Base-by-base conservation (phyloP, 2,797 vertebrate genomes). In the Labeo calbasu region DNA sequence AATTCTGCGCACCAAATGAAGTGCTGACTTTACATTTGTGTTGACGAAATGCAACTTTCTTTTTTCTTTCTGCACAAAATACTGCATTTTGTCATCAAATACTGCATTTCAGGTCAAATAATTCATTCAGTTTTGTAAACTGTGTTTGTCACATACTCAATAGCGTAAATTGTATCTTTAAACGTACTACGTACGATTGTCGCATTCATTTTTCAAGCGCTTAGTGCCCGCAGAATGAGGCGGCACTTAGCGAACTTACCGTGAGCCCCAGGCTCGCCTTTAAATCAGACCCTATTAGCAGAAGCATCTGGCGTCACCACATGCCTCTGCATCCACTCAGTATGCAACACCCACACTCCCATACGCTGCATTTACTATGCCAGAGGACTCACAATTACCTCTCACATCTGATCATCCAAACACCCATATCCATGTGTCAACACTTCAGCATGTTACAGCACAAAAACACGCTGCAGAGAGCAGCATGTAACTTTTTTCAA, bases 221-320 rank as follows among this genome's bases (percentile, higher is more conserved):
- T 77, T 43, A n/a, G 50, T 23, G 51, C 23, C 51, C 65, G 81
- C 28, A 53, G 51, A 28, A 65, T 43, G 77, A 82, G 21, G 72
- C 48, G 53, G 77, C 82, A 78, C 61, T 25, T 46, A 87, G 57
- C 61, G 71, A 71, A 77, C 75, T 80, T 50, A 32, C 81, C 53
- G 75, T 4, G 46, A 73, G 65, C 79, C 76, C 23, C 23, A 72
- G 77, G 80, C 69, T 82, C 55, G 53, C 81, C 83, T 85, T 89
- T 81, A 86, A 89, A 86, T 89, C 86, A 89, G 85, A 86, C 83
- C 68, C 80, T 75, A 88, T 89, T 88, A 86, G 77, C 78, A 82
- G 32, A 65, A 85, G 85, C 81, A 88, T 87, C 86, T 89, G 86
- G 86, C 72, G 53, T 71, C 46, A 48, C 81, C 80, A 83, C 77